Conservation (phyloP, 2,113 vertebrate species). For the Dromiciops gliroides region DNA sequence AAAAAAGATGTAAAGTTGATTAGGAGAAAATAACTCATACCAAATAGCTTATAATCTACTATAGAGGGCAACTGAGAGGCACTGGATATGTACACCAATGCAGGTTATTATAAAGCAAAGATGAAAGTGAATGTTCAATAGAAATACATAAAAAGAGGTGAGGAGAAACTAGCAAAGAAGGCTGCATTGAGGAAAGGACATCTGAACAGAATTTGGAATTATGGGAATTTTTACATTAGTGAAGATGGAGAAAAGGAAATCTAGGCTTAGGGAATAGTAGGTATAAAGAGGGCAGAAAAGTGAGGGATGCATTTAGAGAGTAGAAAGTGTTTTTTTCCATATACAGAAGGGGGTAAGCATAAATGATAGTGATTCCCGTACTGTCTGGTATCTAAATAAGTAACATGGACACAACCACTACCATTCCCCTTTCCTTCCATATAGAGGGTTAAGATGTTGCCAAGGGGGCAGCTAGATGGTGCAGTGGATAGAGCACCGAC, state of each 20-base stretch:
- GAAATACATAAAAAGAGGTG: background rate
- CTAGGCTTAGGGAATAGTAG: too few species aligned
- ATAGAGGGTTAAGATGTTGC: background rate
- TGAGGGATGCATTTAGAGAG: too few species aligned
- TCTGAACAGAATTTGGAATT: too few species aligned
- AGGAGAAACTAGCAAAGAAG: too few species aligned
- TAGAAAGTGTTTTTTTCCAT: background rate
- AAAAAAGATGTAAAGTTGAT: background rate
- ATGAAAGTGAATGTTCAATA: background rate
- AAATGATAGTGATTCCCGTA: background rate
- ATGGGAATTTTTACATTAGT: too few species aligned
- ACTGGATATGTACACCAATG: background rate
- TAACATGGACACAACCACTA: too few species aligned
- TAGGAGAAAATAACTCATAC: background rate
- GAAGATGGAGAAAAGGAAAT: too few species aligned
- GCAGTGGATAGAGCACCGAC: too few species aligned
- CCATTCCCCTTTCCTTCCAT: too few species aligned
- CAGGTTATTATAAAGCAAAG: background rate
- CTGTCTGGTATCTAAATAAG: constrained; percentile 6
- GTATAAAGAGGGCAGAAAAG: too few species aligned
- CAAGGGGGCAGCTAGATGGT: too few species aligned
- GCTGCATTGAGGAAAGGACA: too few species aligned
- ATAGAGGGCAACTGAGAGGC: background rate
- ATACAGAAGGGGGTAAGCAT: constrained; percentile 33
- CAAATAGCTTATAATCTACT: background rate